A percentile compares a stretch with the other conserved stretches of the same genome.
phyloP scores from a whole-genome alignment of 2,888 invertebrate genomes.

The Hofmannophila pseudospretella region DNA sequence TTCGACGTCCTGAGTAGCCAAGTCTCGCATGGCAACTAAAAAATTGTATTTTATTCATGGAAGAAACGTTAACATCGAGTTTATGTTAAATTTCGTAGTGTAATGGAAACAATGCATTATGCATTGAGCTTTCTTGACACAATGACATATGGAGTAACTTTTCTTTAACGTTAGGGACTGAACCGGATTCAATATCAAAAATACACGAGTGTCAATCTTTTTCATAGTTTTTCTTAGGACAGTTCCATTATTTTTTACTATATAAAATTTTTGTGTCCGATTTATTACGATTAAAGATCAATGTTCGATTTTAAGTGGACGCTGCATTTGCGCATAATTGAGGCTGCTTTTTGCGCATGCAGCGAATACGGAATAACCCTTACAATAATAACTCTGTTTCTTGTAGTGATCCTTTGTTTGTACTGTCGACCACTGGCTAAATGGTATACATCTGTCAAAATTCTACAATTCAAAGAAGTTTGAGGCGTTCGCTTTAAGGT shows the following conservation, averaged over 20 bases:
- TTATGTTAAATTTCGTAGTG: constrained; percentile 75
- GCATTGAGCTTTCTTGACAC: constrained; percentile 61
- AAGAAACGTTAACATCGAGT: constrained; percentile 70
- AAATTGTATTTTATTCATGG: constrained; percentile 70
- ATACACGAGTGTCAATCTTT: constrained; percentile 43
- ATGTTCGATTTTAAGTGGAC: constrained; percentile 59
- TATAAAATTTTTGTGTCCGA: constrained; percentile 44
- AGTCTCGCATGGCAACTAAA: constrained; percentile 44
- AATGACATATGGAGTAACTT: constrained; percentile 70
- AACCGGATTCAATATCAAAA: constrained; percentile 51
- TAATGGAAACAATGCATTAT: constrained; percentile 76
- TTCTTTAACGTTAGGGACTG: constrained; percentile 60
- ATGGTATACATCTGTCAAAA: too few relatives aligned
- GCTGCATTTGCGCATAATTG: constrained; percentile 70
- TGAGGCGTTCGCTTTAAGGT: too few relatives aligned
- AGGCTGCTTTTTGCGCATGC: constrained; percentile 60
- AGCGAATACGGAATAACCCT: constrained; percentile 60
- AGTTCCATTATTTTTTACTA: constrained; percentile 39
- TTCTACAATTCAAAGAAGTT: too few relatives aligned
- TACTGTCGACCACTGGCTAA: background rate
- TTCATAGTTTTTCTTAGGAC: constrained; percentile 51
- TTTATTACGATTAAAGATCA: constrained; percentile 49
- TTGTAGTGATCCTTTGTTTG: constrained; percentile 29
- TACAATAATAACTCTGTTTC: constrained; percentile 61
- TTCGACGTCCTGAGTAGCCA: constrained; percentile 31